Evolutionary conservation across 2,888 invertebrate species (phyloP), one percentile per base, ranked within the genome.

Genomic region (Meliscaeva auricollis): DNA sequence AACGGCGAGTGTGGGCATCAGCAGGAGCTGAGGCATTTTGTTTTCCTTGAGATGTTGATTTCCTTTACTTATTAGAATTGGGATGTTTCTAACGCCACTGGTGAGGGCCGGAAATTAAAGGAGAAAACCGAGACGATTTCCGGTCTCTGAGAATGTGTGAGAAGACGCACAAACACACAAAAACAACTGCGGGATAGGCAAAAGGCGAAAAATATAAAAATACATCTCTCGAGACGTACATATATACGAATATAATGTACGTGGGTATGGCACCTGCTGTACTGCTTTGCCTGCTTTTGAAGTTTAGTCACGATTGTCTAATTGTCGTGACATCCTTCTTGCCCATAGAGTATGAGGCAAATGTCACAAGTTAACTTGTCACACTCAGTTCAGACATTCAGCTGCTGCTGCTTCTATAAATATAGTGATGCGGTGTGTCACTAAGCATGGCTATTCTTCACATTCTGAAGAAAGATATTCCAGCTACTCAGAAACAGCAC

Each of bases 261-360:
- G 69, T 69, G 52, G 13, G 15, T 30, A 32, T 26, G 69, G 54
- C 20, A 69, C 52, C 56, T 64, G 64, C 46, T 32, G 9, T 17
- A 64, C 30, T 17, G 17, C 7, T 32, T 15, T 17, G 7, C 17
- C 44, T 62, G n/a, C 26, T 44, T 66, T 73, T 17, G 62, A 22
- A 83, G 38, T 83, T 73, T 15, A 69, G 82, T 83, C 78, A 78
- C 82, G 82, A 78, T 83, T 78, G 72, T 62, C 60, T 78, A 83
- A 83, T 78, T 83, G 82, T 73, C 68, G 68, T 83, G 73, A 68
- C 82, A 83, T 68, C 80, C 50, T 56, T 64, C 60, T 13, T 48
- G 62, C 32, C 58, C 58, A 11, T 17, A 32, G 41, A 30, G 64
- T 66, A 7, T 15, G 66, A 20, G 50, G 50, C 22, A 75, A 79